Conservation (phyloP, 2,113 vertebrate genomes). For the Helogale parvula region DNA sequence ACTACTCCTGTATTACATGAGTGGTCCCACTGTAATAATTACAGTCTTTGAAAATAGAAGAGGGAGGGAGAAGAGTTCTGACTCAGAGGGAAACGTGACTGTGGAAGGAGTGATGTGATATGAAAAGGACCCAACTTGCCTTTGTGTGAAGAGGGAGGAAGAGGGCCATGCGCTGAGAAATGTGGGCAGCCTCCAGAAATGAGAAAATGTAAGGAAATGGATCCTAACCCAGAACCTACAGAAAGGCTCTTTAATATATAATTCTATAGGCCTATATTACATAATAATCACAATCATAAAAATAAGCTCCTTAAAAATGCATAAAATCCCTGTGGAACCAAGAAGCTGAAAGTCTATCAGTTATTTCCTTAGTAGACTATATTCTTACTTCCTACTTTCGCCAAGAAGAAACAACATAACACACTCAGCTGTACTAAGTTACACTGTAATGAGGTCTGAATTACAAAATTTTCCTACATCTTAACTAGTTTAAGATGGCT, state of each 20-base stretch:
- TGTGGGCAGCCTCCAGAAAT: not conserved
- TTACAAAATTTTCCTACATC: not conserved
- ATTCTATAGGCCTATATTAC: not conserved
- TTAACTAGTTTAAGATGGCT: not conserved
- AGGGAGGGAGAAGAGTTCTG: not conserved
- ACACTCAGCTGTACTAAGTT: not conserved
- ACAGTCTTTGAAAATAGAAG: not conserved
- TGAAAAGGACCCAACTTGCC: not conserved
- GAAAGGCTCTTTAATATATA: not conserved
- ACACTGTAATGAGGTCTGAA: not conserved
- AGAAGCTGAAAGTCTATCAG: not conserved
- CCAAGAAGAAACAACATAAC: not conserved
- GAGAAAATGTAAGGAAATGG: not conserved
- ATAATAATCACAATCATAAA: not conserved
- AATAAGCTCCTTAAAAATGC: constrained; percentile 11
- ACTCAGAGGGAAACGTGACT: not conserved
- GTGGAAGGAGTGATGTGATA: not conserved
- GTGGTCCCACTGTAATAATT: not conserved
- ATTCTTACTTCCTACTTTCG: not conserved
- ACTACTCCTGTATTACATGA: not conserved
- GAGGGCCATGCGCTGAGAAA: not conserved
- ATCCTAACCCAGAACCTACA: not conserved
- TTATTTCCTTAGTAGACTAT: not conserved
- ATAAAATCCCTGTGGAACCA: not conserved
- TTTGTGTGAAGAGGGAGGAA: not conserved